Base-by-base conservation (phyloP, 2,797 vertebrate species). In the Danionella dracula region DNA sequence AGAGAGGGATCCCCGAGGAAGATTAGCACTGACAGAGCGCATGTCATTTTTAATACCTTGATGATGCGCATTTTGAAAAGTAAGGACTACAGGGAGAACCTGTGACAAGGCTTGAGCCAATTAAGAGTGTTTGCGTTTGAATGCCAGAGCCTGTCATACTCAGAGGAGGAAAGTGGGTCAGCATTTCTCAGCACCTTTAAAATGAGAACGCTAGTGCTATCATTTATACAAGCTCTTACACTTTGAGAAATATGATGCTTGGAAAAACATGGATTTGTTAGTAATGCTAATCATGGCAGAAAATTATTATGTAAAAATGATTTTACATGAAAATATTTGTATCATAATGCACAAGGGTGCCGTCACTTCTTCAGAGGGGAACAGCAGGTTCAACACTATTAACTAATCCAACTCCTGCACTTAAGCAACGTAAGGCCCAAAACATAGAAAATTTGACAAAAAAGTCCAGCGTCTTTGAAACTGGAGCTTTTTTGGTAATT, bases 101-200 rank as follows among this genome's bases (percentile, higher is more conserved):
- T 40, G 73, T 81, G 82, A 86, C 80, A 75, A 69, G 77, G 51
- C 76, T 70, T 62, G 72, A 74, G 73, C 81, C 82, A 88, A 86
- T 88, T 84, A 87, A 76, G 53, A 45, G 58, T 58, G 51, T 81
- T 79, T 77, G 78, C 66, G 71, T 69, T 75, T 59, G 20, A 68
- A 66, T 53, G 66, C 49, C 75, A 74, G 50, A 60, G 74, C 60
- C 66, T 66, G 68, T 78, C 71, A 74, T 51, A 76, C 74, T 81
- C 57, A 1, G 31, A 68, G 27, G 23, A 76, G 70, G 63, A 84
- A 85, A 87, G 79, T 84, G 75, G 82, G 84, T 81, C 83, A 83
- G 69, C 41, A 17, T 44, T 66, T 69, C 66, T 58, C 20, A 68
- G 62, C 51, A 60, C 71, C 54, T 70, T 49, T 64, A 35, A 40